Conservation (phyloP, 2,113 vertebrate genomes). For the Oriolus oriolus region DNA sequence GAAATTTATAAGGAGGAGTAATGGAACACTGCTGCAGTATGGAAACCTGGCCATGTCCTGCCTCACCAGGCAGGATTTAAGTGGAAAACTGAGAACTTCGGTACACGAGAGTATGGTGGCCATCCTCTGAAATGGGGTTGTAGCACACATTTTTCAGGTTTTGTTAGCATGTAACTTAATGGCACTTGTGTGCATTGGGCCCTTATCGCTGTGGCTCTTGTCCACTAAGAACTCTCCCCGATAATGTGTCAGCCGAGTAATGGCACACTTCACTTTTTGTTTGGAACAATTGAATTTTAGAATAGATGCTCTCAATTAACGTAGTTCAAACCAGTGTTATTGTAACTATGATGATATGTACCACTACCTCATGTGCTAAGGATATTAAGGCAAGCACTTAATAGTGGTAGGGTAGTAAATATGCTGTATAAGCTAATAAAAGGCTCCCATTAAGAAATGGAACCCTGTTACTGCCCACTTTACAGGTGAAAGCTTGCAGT, state of each 20-base stretch:
- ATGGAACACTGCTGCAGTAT: constrained; percentile 34
- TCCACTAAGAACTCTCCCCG: background rate
- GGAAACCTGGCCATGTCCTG: constrained; percentile 22
- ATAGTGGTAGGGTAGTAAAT: constrained; percentile 24
- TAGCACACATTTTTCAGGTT: background rate
- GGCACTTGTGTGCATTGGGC: background rate
- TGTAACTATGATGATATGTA: constrained; percentile 27
- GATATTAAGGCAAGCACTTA: constrained; percentile 54
- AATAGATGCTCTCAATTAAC: constrained; percentile 41
- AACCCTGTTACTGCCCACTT: constrained; percentile 34
- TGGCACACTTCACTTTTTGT: background rate
- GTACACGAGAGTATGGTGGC: background rate
- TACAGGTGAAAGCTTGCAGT: constrained; percentile 48
- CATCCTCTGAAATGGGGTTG: background rate
- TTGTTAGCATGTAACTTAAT: background rate
- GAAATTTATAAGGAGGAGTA: constrained; percentile 49
- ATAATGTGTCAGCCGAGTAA: background rate
- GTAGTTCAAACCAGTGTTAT: background rate
- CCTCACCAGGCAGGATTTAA: constrained; percentile 32
- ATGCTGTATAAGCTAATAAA: constrained; percentile 19
- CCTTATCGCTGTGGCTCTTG: background rate
- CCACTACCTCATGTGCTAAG: background rate
- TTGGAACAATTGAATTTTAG: constrained; percentile 34
- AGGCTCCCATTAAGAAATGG: constrained; percentile 46
- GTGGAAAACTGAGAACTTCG: constrained; percentile 21